Percentiles rank a stretch among this genome's conserved stretches.
These are phyloP conservation scores for Isurus oxyrinchus DNA, from an alignment of 2,113 vertebrate genomes.

Conservation along the genomic window DNA sequence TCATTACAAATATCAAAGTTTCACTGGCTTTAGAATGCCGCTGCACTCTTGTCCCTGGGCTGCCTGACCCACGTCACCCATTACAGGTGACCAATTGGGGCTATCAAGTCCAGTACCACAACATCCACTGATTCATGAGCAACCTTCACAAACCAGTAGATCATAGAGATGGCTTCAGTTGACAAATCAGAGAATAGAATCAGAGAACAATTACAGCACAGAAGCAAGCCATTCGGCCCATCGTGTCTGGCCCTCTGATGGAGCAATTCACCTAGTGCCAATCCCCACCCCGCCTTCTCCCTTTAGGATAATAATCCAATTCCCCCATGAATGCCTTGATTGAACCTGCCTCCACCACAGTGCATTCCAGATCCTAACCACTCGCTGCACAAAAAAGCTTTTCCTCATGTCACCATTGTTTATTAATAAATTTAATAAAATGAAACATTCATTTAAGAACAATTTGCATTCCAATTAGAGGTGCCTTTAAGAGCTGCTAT, in stretches of 20 bases:
- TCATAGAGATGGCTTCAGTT: neutral
- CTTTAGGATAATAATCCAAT: neutral
- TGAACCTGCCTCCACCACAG: neutral
- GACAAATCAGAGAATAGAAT: neutral
- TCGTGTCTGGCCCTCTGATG: neutral
- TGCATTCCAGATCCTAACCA: neutral
- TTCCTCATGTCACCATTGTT: neutral
- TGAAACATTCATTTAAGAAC: neutral
- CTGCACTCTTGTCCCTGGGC: neutral
- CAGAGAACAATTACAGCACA: too few species aligned
- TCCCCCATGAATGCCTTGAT: neutral
- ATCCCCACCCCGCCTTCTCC: too few species aligned
- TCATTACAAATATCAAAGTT: neutral
- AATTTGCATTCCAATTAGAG: neutral
- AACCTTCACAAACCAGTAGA: neutral
- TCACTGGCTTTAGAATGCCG: neutral
- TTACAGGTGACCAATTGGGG: neutral
- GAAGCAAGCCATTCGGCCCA: neutral
- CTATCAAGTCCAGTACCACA: neutral
- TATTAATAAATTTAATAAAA: neutral
- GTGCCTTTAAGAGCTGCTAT: neutral
- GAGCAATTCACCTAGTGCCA: neutral
- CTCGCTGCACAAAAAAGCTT: neutral
- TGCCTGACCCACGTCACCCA: neutral
- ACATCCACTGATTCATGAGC: neutral